A percentile compares a stretch with the other conserved stretches of the same genome.
These are phyloP conservation scores for Columba janthina DNA, from an alignment of 2,113 vertebrate species.

Conservation along the genomic window DNA sequence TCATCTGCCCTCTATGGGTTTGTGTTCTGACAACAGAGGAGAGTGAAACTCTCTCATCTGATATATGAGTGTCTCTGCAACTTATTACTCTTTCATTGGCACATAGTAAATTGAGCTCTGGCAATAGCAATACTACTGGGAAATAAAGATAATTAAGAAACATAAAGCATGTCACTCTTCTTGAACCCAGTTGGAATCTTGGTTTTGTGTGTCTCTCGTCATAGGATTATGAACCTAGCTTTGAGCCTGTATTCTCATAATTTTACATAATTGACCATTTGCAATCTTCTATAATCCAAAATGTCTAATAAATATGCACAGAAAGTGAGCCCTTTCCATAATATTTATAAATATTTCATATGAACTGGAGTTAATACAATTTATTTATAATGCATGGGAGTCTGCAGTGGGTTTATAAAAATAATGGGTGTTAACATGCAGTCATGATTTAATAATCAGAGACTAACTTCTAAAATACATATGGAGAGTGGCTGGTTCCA, in stretches of 20 bases:
- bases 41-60: slow-evolving; percentile 68
- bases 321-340: slow-evolving; percentile 62
- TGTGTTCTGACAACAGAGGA: slow-evolving; percentile 62
- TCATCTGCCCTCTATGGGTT: slow-evolving; percentile 32
- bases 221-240: slow-evolving; percentile 51
- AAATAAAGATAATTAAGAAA: slow-evolving; percentile 83
- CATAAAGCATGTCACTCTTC: slow-evolving; percentile 77
- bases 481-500: not conserved
- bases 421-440: slow-evolving; percentile 64
- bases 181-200: slow-evolving; percentile 67
- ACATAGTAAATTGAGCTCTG: slow-evolving; percentile 74
- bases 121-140: slow-evolving; percentile 71
- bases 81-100: slow-evolving; percentile 75
- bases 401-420: slow-evolving; percentile 62
- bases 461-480: slow-evolving; percentile 53
- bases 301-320: slow-evolving; percentile 61
- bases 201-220: slow-evolving; percentile 55
- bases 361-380: slow-evolving; percentile 57
- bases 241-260: slow-evolving; percentile 57
- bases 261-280: slow-evolving; percentile 64
- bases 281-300: slow-evolving; percentile 60
- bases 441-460: slow-evolving; percentile 71
- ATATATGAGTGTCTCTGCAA: slow-evolving; percentile 65
- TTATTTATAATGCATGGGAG: slow-evolving; percentile 67
- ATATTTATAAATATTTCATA: slow-evolving; percentile 75